These are phyloP conservation scores for Xiphorhynchus erythropygius DNA, from an alignment of 2,797 vertebrate species.

Conservation along the genomic window DNA sequence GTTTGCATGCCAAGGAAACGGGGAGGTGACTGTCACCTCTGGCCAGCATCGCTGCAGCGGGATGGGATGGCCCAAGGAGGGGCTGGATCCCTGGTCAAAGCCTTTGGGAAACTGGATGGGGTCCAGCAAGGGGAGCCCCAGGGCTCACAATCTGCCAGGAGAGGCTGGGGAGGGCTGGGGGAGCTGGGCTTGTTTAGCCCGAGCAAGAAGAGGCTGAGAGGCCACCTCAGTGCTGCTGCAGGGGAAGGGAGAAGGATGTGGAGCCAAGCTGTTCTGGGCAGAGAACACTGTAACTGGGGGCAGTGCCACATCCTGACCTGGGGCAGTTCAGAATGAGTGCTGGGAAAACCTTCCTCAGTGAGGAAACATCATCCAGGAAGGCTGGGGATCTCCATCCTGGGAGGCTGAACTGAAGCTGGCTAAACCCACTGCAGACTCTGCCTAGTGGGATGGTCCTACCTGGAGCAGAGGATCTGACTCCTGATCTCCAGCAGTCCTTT, in stretches of 20 bases:
- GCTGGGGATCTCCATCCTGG: neutral
- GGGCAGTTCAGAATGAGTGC: neutral
- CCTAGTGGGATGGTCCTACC: neutral
- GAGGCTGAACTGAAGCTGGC: neutral
- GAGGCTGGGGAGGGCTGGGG: neutral
- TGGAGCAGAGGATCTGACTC: neutral
- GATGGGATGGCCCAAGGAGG: neutral
- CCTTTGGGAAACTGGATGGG: neutral
- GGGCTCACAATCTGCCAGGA: neutral
- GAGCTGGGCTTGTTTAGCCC: neutral
- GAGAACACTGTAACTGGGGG: neutral
- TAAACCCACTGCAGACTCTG: neutral
- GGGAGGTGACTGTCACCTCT: neutral
- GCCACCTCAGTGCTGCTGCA: neutral
- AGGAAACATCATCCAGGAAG: neutral
- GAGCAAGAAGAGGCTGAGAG: neutral
- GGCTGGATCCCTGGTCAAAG: neutral
- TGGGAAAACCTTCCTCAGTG: neutral
- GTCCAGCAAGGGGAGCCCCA: neutral
- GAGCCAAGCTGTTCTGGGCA: neutral
- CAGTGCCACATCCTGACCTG: neutral
- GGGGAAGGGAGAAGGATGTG: neutral
- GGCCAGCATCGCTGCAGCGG: neutral
- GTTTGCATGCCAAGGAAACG: fast-evolving
- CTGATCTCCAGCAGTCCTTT: neutral